Evolutionary conservation across 2,888 invertebrate genomes (phyloP).

Genomic region (Chrysotoxum bicinctum): DNA sequence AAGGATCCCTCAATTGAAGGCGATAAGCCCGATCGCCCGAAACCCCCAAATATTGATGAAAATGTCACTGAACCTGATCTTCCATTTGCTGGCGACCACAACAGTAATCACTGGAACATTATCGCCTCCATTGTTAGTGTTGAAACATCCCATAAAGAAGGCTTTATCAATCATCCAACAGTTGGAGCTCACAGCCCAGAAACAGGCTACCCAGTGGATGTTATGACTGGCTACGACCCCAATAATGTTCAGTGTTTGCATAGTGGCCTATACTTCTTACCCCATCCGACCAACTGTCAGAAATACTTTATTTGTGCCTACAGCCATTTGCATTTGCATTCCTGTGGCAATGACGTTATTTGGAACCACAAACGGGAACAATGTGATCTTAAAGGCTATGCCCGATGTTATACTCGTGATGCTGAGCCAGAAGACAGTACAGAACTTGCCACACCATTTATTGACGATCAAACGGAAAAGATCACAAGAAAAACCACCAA

Average conservation of each 20-base stretch:
- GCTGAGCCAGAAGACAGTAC: not conserved
- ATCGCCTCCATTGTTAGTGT: conserved; percentile 47
- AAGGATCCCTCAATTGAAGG: not conserved
- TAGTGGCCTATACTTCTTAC: conserved; percentile 79
- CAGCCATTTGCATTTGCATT: conserved; percentile 77
- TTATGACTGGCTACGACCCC: conserved; percentile 77
- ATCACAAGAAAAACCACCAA: conserved; percentile 2
- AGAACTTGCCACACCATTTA: conserved; percentile 62
- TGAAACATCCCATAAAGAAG: not conserved
- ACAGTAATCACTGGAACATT: conserved; percentile 23
- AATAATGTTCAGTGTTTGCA: conserved; percentile 77
- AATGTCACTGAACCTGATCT: not conserved
- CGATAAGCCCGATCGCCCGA: not conserved
- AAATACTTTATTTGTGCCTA: conserved; percentile 79
- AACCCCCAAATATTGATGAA: not conserved
- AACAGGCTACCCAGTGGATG: conserved; percentile 75
- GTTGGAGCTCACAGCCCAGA: conserved; percentile 76
- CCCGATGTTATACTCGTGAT: conserved; percentile 74
- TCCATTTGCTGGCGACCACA: not conserved
- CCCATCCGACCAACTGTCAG: conserved; percentile 78
- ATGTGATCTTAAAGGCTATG: conserved; percentile 75
- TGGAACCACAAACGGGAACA: conserved; percentile 77
- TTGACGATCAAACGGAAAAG: conserved; percentile 12
- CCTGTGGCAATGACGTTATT: conserved; percentile 76
- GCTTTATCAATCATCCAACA: conserved; percentile 55